phyloP scores from a whole-genome alignment of 1,140 invertebrate species.

The Holcopasites calliopsidis region DNA sequence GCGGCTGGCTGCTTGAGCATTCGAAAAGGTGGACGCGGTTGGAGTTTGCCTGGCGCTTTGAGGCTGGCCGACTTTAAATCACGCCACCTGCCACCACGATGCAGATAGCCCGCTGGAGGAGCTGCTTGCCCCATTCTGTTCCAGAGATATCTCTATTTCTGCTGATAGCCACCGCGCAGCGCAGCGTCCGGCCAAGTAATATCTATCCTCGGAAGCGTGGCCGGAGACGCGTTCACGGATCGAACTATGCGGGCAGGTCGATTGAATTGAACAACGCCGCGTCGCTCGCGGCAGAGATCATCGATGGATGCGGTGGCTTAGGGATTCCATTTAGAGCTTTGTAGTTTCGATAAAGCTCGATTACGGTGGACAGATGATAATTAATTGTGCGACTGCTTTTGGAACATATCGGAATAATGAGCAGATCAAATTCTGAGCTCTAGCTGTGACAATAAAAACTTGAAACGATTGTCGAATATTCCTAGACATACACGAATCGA shows the following conservation, averaged over 20 bases:
- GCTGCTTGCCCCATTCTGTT: slow-evolving; percentile 5
- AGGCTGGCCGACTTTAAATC: slow-evolving; percentile 56
- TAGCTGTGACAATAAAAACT: too few species aligned
- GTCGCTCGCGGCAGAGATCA: too few species aligned
- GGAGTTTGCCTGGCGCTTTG: slow-evolving; percentile 33
- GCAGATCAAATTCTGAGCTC: too few species aligned
- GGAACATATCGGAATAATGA: too few species aligned
- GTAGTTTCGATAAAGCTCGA: too few species aligned
- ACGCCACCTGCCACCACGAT: slow-evolving; percentile 42
- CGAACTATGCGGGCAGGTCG: background rate
- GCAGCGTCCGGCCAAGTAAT: slow-evolving; percentile 4
- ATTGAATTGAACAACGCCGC: background rate
- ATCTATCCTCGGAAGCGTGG: slow-evolving; percentile 7
- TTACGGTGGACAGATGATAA: too few species aligned
- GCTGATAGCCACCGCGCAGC: slow-evolving; percentile 33
- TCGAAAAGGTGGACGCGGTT: slow-evolving; percentile 48
- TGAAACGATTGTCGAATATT: too few species aligned
- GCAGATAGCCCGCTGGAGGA: slow-evolving; percentile 43
- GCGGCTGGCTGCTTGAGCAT: slow-evolving; percentile 47
- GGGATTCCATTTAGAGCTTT: background rate
- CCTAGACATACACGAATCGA: too few species aligned
- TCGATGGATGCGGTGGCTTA: background rate
- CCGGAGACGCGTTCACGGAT: background rate
- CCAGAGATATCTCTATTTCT: slow-evolving; percentile 54
- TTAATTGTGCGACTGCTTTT: too few species aligned